phyloP scores from a whole-genome alignment of 2,113 vertebrate species.

The Nothoprocta perdicaria region DNA sequence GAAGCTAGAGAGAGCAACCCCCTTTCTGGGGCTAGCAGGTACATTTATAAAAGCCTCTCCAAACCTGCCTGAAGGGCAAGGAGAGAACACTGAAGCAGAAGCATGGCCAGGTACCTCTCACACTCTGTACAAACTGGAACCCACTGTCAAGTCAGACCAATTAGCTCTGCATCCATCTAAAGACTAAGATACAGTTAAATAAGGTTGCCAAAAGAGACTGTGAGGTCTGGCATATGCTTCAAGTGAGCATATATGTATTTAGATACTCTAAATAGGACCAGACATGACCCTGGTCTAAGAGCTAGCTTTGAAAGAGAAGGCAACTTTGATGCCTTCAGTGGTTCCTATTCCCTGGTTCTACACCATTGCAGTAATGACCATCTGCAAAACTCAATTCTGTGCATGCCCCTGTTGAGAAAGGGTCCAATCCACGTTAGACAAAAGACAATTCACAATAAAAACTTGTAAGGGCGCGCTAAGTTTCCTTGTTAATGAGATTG shows the following conservation, averaged over 20 bases:
- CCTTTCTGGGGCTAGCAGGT: not conserved
- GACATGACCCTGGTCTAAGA: too few relatives aligned
- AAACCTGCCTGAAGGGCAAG: not conserved
- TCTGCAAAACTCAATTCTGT: not conserved
- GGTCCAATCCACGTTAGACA: not conserved
- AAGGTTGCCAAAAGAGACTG: not conserved
- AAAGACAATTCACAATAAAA: slow-evolving; percentile 20
- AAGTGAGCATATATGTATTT: too few relatives aligned
- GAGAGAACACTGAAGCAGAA: not conserved
- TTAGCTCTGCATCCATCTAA: not conserved
- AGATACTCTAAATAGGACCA: not conserved
- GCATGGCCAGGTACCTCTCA: not conserved
- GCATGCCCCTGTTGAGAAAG: not conserved
- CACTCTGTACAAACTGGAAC: not conserved
- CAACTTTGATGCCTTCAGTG: not conserved
- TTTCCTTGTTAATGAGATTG: not conserved
- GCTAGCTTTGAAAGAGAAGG: not conserved
- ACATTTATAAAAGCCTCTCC: not conserved
- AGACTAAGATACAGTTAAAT: not conserved
- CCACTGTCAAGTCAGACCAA: not conserved
- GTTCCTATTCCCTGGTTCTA: not conserved
- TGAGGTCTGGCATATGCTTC: not conserved
- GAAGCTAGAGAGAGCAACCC: not conserved
- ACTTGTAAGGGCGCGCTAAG: not conserved
- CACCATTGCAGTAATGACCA: not conserved